Conservation (phyloP, 2,888 invertebrate species). For the Microctonus hyperodae region DNA sequence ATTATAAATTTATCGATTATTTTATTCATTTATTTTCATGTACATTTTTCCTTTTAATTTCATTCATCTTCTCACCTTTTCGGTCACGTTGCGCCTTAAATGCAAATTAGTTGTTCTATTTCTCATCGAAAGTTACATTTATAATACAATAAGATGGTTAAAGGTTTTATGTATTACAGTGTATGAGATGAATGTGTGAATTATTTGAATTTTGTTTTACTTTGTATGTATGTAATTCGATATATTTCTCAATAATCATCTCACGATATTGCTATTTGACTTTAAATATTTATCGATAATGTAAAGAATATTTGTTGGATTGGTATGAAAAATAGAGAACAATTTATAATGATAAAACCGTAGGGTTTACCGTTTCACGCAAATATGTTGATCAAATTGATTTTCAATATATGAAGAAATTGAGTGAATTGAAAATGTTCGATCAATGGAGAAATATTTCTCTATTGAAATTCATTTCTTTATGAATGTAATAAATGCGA, state of each 20-base stretch:
- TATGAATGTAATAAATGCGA: too few species aligned
- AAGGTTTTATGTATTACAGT: conserved; percentile 4
- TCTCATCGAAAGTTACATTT: conserved; percentile 27
- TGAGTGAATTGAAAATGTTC: neutral
- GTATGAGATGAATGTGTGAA: conserved; percentile 26
- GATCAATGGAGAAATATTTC: neutral
- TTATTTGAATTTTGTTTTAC: conserved; percentile 30
- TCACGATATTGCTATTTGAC: conserved; percentile 9
- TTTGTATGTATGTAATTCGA: conserved; percentile 22
- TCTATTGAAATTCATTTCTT: too few species aligned
- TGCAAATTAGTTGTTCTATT: conserved; percentile 28
- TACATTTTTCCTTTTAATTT: neutral
- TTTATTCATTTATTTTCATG: too few species aligned
- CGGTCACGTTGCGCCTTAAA: conserved; percentile 20
- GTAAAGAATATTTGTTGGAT: too few species aligned
- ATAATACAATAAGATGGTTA: conserved; percentile 32
- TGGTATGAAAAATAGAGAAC: too few species aligned
- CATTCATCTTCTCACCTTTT: conserved; percentile 6
- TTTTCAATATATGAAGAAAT: too few species aligned
- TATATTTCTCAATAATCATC: conserved; percentile 5
- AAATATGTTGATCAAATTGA: too few species aligned
- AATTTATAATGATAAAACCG: conserved; percentile 7
- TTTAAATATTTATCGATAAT: too few species aligned
- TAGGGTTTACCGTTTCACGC: neutral
- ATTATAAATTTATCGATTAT: conserved; percentile 3